These are phyloP conservation scores for Microcaecilia unicolor DNA, from an alignment of 2,797 vertebrate genomes.

Conservation along the genomic window DNA sequence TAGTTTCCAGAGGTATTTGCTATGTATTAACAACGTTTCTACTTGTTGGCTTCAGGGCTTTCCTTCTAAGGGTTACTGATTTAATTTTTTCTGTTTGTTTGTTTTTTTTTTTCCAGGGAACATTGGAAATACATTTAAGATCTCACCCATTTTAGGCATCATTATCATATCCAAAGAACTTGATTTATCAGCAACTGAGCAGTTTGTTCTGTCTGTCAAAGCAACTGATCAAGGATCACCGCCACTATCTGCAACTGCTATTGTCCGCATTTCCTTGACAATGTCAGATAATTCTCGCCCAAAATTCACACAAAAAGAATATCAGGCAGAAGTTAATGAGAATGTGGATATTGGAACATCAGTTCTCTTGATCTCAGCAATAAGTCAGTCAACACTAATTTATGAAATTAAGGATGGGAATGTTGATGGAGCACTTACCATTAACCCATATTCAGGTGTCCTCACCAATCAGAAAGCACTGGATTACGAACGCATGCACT, in stretches of 20 bases:
- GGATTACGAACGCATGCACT: conserved; percentile 73
- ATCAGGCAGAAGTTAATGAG: conserved; percentile 84
- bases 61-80: not conserved
- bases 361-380: conserved; percentile 73
- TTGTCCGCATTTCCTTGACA: conserved; percentile 81
- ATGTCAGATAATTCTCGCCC: conserved; percentile 88
- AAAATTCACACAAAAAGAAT: conserved; percentile 82
- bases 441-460: conserved; percentile 93
- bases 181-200: conserved; percentile 75
- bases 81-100: conserved; percentile 24
- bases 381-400: conserved; percentile 84
- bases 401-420: conserved; percentile 87
- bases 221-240: conserved; percentile 81
- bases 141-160: conserved; percentile 88
- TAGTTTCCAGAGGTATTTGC: no score
- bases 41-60: not conserved
- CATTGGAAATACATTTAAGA: conserved; percentile 79
- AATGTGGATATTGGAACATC: conserved; percentile 77
- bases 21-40: not conserved
- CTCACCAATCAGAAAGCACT: conserved; percentile 74
- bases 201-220: conserved; percentile 86
- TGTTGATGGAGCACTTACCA: conserved; percentile 61
- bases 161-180: conserved; percentile 79
- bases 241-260: conserved; percentile 74
- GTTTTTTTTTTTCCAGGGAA: conserved; percentile 69